A percentile compares a stretch with the other conserved stretches of the same genome.
phyloP scores from a whole-genome alignment of 1,140 invertebrate genomes.

The Zophobas morio region DNA sequence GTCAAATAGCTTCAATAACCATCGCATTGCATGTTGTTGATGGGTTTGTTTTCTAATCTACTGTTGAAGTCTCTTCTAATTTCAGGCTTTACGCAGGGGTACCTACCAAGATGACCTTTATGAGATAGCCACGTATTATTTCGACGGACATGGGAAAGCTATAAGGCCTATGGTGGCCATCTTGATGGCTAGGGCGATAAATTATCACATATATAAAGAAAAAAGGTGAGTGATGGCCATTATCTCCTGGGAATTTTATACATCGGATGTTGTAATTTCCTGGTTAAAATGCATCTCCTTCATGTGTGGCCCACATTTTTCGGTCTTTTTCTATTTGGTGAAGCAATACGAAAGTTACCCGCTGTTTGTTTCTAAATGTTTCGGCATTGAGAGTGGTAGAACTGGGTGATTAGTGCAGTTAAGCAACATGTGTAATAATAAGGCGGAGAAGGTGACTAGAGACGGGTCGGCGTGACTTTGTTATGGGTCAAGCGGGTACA shows the following conservation, averaged over 20 bases:
- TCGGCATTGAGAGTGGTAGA: slow-evolving; percentile 39
- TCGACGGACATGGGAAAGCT: slow-evolving; percentile 96
- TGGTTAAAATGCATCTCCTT: slow-evolving; percentile 18
- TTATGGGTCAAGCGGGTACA: slow-evolving; percentile 31
- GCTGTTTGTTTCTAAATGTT: slow-evolving; percentile 37
- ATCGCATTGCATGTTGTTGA: background rate
- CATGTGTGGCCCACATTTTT: slow-evolving; percentile 29
- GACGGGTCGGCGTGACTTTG: background rate
- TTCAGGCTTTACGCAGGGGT: slow-evolving; percentile 82
- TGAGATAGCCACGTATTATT: slow-evolving; percentile 94
- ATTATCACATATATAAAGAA: slow-evolving; percentile 89
- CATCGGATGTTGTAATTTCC: background rate
- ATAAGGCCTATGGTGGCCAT: slow-evolving; percentile 93
- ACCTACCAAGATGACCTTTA: slow-evolving; percentile 86
- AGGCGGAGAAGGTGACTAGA: background rate
- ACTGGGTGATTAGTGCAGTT: slow-evolving; percentile 39
- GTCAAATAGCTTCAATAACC: background rate
- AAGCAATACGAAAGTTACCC: slow-evolving; percentile 31
- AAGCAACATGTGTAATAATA: slow-evolving; percentile 30
- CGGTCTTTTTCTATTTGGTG: slow-evolving; percentile 4
- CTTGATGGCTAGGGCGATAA: slow-evolving; percentile 92
- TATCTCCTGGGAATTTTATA: background rate
- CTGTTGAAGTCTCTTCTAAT: slow-evolving; percentile 60
- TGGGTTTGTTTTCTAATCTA: slow-evolving; percentile 4
- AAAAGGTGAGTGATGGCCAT: slow-evolving; percentile 75